phyloP scores from a whole-genome alignment of 2,113 vertebrate species.

The Melospiza georgiana region DNA sequence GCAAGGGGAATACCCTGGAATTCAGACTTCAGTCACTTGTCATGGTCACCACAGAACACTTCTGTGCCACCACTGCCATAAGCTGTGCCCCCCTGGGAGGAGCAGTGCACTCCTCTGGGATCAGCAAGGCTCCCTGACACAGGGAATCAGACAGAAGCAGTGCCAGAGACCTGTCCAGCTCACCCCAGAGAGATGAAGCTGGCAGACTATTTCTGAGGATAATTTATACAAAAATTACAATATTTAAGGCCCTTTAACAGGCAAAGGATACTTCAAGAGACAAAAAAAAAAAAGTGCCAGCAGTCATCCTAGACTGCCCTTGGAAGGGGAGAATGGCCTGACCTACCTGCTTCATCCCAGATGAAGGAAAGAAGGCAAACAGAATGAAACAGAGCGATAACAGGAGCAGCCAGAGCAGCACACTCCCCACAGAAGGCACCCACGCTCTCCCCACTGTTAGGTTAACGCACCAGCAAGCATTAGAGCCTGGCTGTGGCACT shows the following conservation, averaged over 20 bases:
- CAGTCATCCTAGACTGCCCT: rapidly evolving
- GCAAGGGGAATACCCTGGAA: not conserved
- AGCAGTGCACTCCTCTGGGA: rapidly evolving
- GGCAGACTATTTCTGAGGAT: not conserved
- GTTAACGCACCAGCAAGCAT: not conserved
- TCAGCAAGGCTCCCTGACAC: not conserved
- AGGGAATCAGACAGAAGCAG: rapidly evolving
- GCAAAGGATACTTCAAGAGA: not conserved
- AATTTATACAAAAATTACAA: not conserved
- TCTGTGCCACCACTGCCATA: not conserved
- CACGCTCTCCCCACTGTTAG: too few relatives aligned
- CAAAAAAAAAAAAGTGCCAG: not conserved
- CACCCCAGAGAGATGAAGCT: too few relatives aligned
- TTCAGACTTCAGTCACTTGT: not conserved
- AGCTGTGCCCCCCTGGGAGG: not conserved
- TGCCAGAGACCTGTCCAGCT: not conserved
- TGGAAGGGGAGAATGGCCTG: not conserved
- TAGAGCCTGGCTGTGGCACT: not conserved
- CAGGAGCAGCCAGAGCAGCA: not conserved
- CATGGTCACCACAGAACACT: rapidly evolving
- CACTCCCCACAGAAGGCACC: rapidly evolving
- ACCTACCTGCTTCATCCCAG: not conserved
- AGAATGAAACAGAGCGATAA: not conserved
- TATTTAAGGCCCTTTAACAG: not conserved
- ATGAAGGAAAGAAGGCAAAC: not conserved